Percentiles rank a stretch among this genome's conserved stretches.
Evolutionary conservation across 2,113 vertebrate genomes (phyloP).

Genomic region (Hippotragus niger): DNA sequence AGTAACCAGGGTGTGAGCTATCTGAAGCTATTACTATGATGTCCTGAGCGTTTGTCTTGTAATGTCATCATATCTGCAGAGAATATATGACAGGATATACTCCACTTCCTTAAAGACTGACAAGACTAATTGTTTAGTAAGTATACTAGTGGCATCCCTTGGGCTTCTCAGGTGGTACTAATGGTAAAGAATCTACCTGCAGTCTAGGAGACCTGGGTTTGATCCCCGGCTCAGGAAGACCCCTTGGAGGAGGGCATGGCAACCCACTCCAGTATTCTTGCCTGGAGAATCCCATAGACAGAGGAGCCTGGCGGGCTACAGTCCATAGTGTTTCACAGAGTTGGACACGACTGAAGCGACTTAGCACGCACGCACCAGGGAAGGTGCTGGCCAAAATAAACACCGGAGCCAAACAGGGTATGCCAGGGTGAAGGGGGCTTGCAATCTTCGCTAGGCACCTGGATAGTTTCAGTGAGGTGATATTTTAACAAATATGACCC

Average conservation of each 20-base stretch:
- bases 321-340: background rate
- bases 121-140: background rate
- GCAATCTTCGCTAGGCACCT: background rate
- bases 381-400: background rate
- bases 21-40: background rate
- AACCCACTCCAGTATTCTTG: background rate
- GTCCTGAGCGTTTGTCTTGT: background rate
- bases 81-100: background rate
- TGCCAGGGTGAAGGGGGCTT: background rate
- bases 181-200: background rate
- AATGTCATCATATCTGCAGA: background rate
- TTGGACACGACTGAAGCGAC: background rate
- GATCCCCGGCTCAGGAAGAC: background rate
- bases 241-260: background rate
- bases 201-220: background rate
- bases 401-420: accelerated
- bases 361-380: accelerated
- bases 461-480: background rate
- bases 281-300: background rate
- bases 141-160: background rate
- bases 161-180: background rate
- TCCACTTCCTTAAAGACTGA: background rate
- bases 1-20: accelerated
- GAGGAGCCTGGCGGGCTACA: background rate
- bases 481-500: background rate